phyloP scores from a whole-genome alignment of 2,888 invertebrate genomes.

The Hirudinaria manillensis region DNA sequence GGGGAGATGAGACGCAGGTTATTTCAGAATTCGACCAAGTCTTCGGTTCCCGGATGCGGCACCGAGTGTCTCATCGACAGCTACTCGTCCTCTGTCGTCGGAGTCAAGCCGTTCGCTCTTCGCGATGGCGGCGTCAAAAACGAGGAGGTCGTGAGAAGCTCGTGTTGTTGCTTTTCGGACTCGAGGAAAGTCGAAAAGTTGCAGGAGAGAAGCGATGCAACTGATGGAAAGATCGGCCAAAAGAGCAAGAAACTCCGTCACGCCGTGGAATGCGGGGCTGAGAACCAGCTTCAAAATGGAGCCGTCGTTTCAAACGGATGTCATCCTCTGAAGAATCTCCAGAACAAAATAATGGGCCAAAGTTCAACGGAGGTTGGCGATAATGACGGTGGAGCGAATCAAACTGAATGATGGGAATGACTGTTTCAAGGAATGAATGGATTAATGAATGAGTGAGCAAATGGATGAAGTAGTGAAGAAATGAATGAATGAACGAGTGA shows the following conservation, averaged over 20 bases:
- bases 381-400: too few species aligned
- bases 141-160: not conserved
- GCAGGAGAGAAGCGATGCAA: not conserved
- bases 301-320: too few species aligned
- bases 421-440: too few species aligned
- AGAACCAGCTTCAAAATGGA: too few species aligned
- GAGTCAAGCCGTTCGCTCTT: not conserved
- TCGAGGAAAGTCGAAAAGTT: not conserved
- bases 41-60: conserved; percentile 6
- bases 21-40: not conserved
- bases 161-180: not conserved
- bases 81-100: not conserved
- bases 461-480: not conserved
- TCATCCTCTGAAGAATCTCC: too few species aligned
- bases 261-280: not conserved
- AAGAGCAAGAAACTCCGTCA: not conserved
- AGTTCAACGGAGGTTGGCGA: not conserved
- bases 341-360: too few species aligned
- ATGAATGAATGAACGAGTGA: too few species aligned
- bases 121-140: not conserved
- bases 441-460: too few species aligned
- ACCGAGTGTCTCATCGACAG: conserved; percentile 14
- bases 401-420: too few species aligned
- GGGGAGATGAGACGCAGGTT: not conserved
- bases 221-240: not conserved